Evolutionary conservation across 53 echinoderm and acorn worm species (phyloP), one percentile per base, ranked within the genome.

Genomic region (Hippasteria phrygiana): DNA sequence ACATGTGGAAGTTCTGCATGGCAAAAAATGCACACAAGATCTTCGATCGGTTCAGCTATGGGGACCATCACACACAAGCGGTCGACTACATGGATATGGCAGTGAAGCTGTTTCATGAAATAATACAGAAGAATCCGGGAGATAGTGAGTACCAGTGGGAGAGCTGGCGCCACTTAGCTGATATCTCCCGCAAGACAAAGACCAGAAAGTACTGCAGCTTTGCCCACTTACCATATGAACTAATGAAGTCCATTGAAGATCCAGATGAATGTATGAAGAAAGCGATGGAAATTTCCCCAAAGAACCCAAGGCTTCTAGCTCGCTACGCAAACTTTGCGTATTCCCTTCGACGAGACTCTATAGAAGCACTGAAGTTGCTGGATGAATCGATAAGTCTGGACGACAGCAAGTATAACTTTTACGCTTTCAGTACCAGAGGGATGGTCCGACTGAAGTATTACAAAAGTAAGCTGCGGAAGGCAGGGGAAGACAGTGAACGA

Each of bases 271-370:
- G 88, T 50, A 74, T 87, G 74, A 63, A 75, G 42, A 75, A 74
- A 32, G 88, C 88, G 8, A 22, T 38, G 32, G 46, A 56, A 39
- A 28, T 73, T 46, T 26, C 36, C 43, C 75, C 88, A 0, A 5
- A 75, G 37, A 75, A 59, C 31, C 41, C 88, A 40, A 39, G 75
- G 43, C 59, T 75, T 28, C 35, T 87, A 6, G 75, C 88, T 13
- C 88, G 88, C 32, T 75, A 74, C 70, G 88, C 74, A 10, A 85
- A 85, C 85, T 85, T 85, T 27, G 85, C 53, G 35, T 85, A 85
- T 53, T 70, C 70, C 35, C 51, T 24, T 13, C 34, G 70, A 32
- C 45, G 37, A 18, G 22, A 71, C 85, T 48, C 71, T 51, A 29
- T 51, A 34, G 51, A 69, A 26, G 85, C 85, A 27, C 50, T 85